Percentiles rank a stretch among this genome's conserved stretches.
Evolutionary conservation across 2,113 vertebrate genomes (phyloP).

Genomic region (Halcyon malimbica): DNA sequence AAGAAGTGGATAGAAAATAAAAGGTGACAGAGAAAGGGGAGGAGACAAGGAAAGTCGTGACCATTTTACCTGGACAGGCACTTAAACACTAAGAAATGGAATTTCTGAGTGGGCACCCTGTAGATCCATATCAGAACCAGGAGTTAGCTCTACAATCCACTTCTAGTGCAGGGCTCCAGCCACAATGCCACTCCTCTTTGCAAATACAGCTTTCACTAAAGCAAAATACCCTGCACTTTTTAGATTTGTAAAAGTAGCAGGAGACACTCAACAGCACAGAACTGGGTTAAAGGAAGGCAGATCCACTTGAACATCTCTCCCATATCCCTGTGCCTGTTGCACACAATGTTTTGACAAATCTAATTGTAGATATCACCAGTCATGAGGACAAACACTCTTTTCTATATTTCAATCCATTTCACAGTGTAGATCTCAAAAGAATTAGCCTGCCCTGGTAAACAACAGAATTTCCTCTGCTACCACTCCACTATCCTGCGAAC

Average conservation of each 20-base stretch:
- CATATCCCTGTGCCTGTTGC: background rate
- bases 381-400: background rate
- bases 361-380: background rate
- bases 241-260: background rate
- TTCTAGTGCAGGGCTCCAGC: background rate
- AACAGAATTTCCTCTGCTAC: background rate
- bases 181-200: background rate
- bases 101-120: background rate
- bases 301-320: background rate
- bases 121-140: background rate
- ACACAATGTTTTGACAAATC: background rate
- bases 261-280: background rate
- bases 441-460: background rate
- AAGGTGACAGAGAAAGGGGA: background rate
- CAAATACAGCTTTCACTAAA: background rate
- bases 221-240: background rate
- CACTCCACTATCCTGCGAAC: background rate
- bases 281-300: background rate
- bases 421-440: background rate
- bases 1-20: background rate
- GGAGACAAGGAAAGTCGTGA: background rate
- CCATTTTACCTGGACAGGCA: background rate
- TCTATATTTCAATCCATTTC: background rate
- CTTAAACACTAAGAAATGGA: background rate
- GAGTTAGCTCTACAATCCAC: background rate